Evolutionary conservation across 1,140 invertebrate genomes (phyloP).

Genomic region (Megalonaias nervosa): DNA sequence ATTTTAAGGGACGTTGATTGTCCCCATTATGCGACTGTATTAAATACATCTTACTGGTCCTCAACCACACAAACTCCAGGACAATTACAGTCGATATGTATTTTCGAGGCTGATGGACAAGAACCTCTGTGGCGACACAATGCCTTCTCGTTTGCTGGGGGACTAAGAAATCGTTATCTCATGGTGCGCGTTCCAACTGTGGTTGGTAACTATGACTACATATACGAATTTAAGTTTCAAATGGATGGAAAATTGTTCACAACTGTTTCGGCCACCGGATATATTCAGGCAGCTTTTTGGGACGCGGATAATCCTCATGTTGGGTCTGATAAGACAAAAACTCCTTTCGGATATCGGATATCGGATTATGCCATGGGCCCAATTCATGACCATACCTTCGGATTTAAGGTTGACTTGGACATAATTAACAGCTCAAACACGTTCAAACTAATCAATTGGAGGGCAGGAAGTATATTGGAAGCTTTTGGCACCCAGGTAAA

Average conservation of each 20-base stretch:
- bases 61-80: slow-evolving; percentile 11
- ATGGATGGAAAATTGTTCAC: slow-evolving; percentile 39
- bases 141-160: slow-evolving; percentile 8
- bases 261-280: slow-evolving; percentile 42
- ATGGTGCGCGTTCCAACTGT: slow-evolving; percentile 15
- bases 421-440: slow-evolving; percentile 46
- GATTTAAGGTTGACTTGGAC: slow-evolving; percentile 59
- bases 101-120: slow-evolving; percentile 30
- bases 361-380: slow-evolving; percentile 36
- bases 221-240: slow-evolving; percentile 42
- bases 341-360: slow-evolving; percentile 47
- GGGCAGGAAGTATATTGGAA: slow-evolving; percentile 26
- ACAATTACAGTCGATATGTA: slow-evolving; percentile 20
- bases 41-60: slow-evolving; percentile 29
- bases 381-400: slow-evolving; percentile 57
- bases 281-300: slow-evolving; percentile 47
- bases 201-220: slow-evolving; percentile 48
- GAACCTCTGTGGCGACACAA: slow-evolving; percentile 22
- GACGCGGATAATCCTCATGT: slow-evolving; percentile 19
- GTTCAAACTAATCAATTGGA: slow-evolving; percentile 44
- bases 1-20: slow-evolving; percentile 25
- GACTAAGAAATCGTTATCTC: slow-evolving; percentile 27
- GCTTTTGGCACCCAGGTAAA: slow-evolving; percentile 23
- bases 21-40: slow-evolving; percentile 24
- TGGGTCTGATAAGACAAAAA: slow-evolving; percentile 18